A percentile compares a stretch with the other conserved stretches of the same genome.
These are phyloP conservation scores for Mythimna vitellina DNA, from an alignment of 2,888 invertebrate species.

Conservation along the genomic window DNA sequence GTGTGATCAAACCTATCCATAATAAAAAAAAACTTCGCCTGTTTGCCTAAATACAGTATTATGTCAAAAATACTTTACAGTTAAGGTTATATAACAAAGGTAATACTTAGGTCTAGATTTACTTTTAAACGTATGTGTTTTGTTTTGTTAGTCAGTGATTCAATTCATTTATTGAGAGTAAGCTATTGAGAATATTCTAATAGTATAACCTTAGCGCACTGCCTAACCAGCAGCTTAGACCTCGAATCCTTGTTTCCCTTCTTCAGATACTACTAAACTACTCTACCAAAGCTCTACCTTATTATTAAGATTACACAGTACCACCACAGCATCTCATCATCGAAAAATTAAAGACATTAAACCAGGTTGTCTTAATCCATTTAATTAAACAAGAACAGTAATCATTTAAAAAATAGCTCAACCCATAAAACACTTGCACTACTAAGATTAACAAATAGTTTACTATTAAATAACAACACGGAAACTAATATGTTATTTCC, in stretches of 20 bases:
- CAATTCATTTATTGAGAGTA: too few species aligned
- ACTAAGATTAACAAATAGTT: conserved; percentile 36
- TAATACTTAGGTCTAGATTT: too few species aligned
- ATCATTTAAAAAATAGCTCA: conserved; percentile 1
- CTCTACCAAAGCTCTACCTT: neutral
- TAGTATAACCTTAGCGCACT: neutral
- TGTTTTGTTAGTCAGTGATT: too few species aligned
- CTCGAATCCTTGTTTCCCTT: neutral
- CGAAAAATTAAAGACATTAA: neutral
- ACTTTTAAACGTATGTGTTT: too few species aligned
- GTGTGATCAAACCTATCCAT: too few species aligned
- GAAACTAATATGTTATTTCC: conserved; percentile 60
- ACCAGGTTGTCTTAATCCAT: neutral
- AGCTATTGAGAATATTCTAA: neutral
- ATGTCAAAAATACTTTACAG: too few species aligned
- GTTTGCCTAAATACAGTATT: too few species aligned
- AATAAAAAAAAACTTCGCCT: too few species aligned
- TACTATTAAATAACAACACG: conserved; percentile 53
- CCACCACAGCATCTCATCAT: neutral
- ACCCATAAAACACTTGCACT: conserved; percentile 23
- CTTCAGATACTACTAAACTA: too few species aligned
- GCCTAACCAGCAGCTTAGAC: neutral
- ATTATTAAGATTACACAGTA: neutral
- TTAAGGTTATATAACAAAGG: too few species aligned
- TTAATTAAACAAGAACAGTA: neutral